phyloP scores from a whole-genome alignment of 2,797 vertebrate species.

The Enteromius anoplus region DNA sequence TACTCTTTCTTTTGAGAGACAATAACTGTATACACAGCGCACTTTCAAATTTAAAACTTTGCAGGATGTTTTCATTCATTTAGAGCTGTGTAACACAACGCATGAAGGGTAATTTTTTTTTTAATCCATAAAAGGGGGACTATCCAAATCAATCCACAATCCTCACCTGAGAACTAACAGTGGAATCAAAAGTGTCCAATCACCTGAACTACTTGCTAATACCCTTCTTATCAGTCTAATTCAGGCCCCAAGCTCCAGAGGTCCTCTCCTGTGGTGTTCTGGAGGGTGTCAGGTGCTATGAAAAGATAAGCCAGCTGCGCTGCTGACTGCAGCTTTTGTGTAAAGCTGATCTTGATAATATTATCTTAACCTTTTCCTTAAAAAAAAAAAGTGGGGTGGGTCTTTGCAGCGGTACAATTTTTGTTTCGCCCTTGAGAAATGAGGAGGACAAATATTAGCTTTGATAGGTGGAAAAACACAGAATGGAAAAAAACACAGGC shows the following conservation, averaged over 20 bases:
- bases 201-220: constrained; percentile 2
- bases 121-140: too few relatives aligned
- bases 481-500: constrained; percentile 34
- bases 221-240: constrained; percentile 20
- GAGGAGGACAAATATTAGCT: constrained; percentile 53
- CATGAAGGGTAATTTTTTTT: too few relatives aligned
- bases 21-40: too few relatives aligned
- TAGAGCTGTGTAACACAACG: too few relatives aligned
- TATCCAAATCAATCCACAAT: neutral
- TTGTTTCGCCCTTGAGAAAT: constrained; percentile 53
- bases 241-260: neutral
- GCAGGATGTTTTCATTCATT: too few relatives aligned
- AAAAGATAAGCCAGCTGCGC: constrained; percentile 60
- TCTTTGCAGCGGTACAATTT: constrained; percentile 51
- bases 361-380: constrained; percentile 71
- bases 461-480: constrained; percentile 47
- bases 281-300: constrained; percentile 56
- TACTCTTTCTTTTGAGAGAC: too few relatives aligned
- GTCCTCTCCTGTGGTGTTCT: constrained; percentile 24
- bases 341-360: constrained; percentile 71
- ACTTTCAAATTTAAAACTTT: too few relatives aligned
- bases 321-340: constrained; percentile 59
- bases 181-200: constrained; percentile 18
- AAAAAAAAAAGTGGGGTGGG: constrained; percentile 32
- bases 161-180: neutral